Conservation (phyloP, 2,113 vertebrate species). For the Seriola dumerili region DNA sequence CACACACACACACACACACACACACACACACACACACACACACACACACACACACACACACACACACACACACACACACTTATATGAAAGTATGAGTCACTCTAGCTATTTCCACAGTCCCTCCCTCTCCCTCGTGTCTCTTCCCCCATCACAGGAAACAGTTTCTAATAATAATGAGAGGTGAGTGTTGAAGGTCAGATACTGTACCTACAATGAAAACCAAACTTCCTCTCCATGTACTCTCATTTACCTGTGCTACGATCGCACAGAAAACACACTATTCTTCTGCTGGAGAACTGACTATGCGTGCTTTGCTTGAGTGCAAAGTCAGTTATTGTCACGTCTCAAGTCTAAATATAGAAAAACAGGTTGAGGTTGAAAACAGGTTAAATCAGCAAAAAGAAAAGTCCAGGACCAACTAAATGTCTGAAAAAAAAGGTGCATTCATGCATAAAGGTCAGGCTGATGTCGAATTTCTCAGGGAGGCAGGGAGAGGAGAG, state of each 20-base stretch:
- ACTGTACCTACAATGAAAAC: slow-evolving; percentile 12
- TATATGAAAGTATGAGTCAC: slow-evolving; percentile 70
- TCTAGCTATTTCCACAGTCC: slow-evolving; percentile 42
- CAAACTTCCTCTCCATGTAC: slow-evolving; percentile 25
- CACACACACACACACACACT: slow-evolving; percentile 5
- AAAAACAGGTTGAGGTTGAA: background rate
- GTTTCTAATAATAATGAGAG: slow-evolving; percentile 67
- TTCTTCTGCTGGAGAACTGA: background rate
- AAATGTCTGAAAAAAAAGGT: background rate
- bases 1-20: slow-evolving; percentile 27
- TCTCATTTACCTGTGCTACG: slow-evolving; percentile 4
- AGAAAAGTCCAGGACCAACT: background rate
- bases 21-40: slow-evolving; percentile 6
- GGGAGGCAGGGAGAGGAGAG: too few relatives aligned
- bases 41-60: slow-evolving; percentile 2
- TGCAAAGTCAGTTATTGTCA: background rate
- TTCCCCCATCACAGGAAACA: slow-evolving; percentile 69
- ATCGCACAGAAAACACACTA: background rate
- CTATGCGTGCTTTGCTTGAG: too few relatives aligned
- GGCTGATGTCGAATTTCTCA: background rate
- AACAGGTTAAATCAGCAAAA: background rate
- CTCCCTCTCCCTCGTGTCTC: background rate
- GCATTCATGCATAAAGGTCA: background rate
- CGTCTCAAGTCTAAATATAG: background rate
- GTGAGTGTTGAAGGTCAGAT: slow-evolving; percentile 58